phyloP scores from a whole-genome alignment of 2,888 invertebrate genomes.

The Camptogramma bilineatum region DNA sequence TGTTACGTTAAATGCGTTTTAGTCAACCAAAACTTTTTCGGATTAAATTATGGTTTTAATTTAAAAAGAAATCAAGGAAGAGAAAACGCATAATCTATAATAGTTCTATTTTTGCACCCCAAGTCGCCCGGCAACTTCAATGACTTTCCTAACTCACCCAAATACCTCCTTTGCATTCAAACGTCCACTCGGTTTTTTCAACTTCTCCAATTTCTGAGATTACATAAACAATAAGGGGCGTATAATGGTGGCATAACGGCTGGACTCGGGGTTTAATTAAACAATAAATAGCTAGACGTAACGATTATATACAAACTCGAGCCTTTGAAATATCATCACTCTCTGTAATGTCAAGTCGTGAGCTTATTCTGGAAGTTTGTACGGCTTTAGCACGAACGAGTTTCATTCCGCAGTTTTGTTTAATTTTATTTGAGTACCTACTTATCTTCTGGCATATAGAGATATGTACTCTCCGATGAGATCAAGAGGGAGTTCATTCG shows the following conservation, averaged over 20 bases:
- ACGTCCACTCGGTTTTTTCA: constrained; percentile 53
- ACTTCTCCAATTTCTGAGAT: constrained; percentile 69
- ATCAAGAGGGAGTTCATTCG: too few relatives aligned
- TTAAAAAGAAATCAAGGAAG: not conserved
- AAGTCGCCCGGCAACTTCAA: constrained; percentile 23
- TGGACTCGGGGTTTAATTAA: constrained; percentile 75
- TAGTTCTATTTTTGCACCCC: constrained; percentile 13
- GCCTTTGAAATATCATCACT: constrained; percentile 84
- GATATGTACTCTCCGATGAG: too few relatives aligned
- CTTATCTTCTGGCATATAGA: too few relatives aligned
- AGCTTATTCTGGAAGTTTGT: constrained; percentile 56
- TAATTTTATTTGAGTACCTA: too few relatives aligned
- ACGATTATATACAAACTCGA: constrained; percentile 80
- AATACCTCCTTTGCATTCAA: constrained; percentile 44
- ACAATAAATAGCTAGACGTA: constrained; percentile 79
- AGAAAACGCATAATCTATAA: not conserved
- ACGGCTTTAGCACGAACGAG: constrained; percentile 7
- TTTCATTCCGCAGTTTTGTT: not conserved
- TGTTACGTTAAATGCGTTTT: not conserved
- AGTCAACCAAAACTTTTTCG: not conserved
- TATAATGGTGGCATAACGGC: constrained; percentile 63
- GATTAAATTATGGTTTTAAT: not conserved
- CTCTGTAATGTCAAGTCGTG: constrained; percentile 78
- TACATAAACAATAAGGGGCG: constrained; percentile 72
- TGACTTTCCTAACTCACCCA: constrained; percentile 30